Percentiles rank a stretch among this genome's conserved stretches.
These are phyloP conservation scores for Hanleya hanleyi DNA, from an alignment of 2,888 invertebrate species.

Conservation along the genomic window DNA sequence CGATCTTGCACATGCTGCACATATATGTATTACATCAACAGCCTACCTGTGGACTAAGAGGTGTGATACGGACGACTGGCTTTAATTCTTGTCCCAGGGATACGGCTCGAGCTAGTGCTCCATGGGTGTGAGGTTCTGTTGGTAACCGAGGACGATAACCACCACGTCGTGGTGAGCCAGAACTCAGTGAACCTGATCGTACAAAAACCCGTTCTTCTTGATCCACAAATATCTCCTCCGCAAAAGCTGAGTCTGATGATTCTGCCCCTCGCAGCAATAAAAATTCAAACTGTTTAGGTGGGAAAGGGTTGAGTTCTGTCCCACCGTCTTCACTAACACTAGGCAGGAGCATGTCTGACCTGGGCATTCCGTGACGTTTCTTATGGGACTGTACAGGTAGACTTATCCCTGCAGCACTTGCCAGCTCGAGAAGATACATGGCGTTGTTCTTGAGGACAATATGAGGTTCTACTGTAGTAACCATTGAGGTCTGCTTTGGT, in stretches of 20 bases:
- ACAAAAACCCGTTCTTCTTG: slow-evolving; percentile 64
- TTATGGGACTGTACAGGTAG: slow-evolving; percentile 60
- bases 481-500: slow-evolving; percentile 51
- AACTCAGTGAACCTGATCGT: slow-evolving; percentile 63
- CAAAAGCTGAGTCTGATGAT: slow-evolving; percentile 69
- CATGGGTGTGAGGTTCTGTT: slow-evolving; percentile 66
- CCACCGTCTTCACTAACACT: slow-evolving; percentile 66
- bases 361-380: slow-evolving; percentile 38
- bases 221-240: slow-evolving; percentile 69
- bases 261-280: slow-evolving; percentile 62
- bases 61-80: slow-evolving; percentile 55
- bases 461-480: slow-evolving; percentile 77
- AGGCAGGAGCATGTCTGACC: slow-evolving; percentile 60
- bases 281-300: slow-evolving; percentile 67
- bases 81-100: slow-evolving; percentile 63
- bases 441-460: slow-evolving; percentile 94
- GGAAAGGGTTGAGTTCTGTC: slow-evolving; percentile 64
- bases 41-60: slow-evolving; percentile 56
- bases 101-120: slow-evolving; percentile 64
- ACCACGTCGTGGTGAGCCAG: slow-evolving; percentile 29
- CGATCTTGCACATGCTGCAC: too few species aligned
- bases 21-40: too few species aligned
- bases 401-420: slow-evolving; percentile 81
- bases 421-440: slow-evolving; percentile 91
- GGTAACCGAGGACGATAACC: slow-evolving; percentile 60